Percentiles rank a stretch among this genome's conserved stretches.
phyloP scores from a whole-genome alignment of 2,888 invertebrate species.

The Aporophyla nigra region DNA sequence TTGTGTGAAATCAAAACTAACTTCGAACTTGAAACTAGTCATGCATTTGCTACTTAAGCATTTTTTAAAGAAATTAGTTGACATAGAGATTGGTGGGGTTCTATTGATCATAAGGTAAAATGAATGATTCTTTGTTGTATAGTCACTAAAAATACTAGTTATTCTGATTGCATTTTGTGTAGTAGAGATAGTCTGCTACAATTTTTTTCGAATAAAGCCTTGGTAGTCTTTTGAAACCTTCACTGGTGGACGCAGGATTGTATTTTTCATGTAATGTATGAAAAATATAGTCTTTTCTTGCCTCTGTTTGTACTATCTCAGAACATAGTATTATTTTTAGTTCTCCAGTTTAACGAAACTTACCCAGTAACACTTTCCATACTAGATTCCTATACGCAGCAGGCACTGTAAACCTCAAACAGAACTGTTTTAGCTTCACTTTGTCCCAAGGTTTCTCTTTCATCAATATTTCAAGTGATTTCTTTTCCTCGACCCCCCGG shows the following conservation, averaged over 20 bases:
- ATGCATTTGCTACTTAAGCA: background rate
- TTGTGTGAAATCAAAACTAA: background rate
- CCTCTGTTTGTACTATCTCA: background rate
- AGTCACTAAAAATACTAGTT: background rate
- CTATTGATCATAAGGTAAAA: slow-evolving; percentile 1
- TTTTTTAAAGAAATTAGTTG: background rate
- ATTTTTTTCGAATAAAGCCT: background rate
- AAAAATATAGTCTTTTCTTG: background rate
- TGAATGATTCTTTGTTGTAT: background rate
- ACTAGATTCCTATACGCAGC: slow-evolving; percentile 94
- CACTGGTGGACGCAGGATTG: background rate
- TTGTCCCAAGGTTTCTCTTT: slow-evolving; percentile 96
- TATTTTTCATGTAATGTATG: background rate
- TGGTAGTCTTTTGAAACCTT: background rate
- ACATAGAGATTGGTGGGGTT: background rate
- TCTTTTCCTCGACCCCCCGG: slow-evolving; percentile 97
- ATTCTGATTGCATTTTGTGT: background rate
- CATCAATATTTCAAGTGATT: slow-evolving; percentile 96
- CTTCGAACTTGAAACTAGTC: background rate
- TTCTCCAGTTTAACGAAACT: slow-evolving; percentile 40
- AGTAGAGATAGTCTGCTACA: background rate
- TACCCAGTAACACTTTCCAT: slow-evolving; percentile 96
- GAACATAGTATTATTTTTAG: background rate
- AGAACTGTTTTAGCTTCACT: slow-evolving; percentile 95
- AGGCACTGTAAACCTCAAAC: slow-evolving; percentile 96